Evolutionary conservation across 1,140 invertebrate species (phyloP), one percentile per base, ranked within the genome.

Genomic region (Monomorium pharaonis): DNA sequence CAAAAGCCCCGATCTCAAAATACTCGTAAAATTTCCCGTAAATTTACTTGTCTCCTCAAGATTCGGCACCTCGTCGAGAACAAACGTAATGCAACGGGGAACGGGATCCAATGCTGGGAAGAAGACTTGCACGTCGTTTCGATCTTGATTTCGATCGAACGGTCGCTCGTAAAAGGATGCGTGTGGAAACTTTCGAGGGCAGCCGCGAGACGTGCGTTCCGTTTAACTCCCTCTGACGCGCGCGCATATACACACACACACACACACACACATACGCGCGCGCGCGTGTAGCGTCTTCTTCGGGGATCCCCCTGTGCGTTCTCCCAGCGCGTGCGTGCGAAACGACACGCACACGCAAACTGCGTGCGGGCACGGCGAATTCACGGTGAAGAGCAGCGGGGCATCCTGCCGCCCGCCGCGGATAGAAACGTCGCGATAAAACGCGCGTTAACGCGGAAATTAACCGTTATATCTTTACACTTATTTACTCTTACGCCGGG

Each of bases 381-480:
- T 89, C 88, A 88, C 89, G 86, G 87, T 89, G 87, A 81, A 86
- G 91, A 74, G 37, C 88, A 86, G 92, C 87, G 54, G 88, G 88
- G 93, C 88, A 94, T 93, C 92, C 92, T 92, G 92, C 93, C 89
- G 89, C 86, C 86, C 91, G 91, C 78, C 91, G 92, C 90, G 94
- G 93, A 94, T 94, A 94, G 93, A 67, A n/a, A 93, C 93, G 91
- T 85, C 88, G 90, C 93, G 94, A 95, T 94, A 95, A 94, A 90
- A 92, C 92, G 91, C 88, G 90, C n/a, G 89, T 93, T 94, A 93
- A 94, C 91, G 92, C 94, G 94, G 94, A 95, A 95, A 95, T 94
- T 93, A 94, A 95, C 94, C 94, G 94, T 95, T 95, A 95, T 94
- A 94, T 94, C 94, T 94, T 94, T 94, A 93, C 93, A 94, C 93